Percentiles rank a stretch among this genome's conserved stretches.
phyloP scores from a whole-genome alignment of 2,797 vertebrate species.

The Hylomyscus alleni region DNA sequence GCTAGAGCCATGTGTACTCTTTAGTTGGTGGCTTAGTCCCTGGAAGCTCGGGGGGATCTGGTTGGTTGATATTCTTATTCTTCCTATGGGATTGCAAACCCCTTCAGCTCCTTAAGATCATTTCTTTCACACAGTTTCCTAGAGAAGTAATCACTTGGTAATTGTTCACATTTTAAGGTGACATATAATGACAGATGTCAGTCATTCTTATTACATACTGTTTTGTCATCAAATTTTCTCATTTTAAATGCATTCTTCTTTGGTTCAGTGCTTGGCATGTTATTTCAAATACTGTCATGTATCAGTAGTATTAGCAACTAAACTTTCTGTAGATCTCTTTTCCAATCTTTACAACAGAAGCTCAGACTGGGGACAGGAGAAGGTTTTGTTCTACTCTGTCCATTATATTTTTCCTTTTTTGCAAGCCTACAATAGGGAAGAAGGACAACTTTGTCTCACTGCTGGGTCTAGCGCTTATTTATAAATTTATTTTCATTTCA shows the following conservation, averaged over 20 bases:
- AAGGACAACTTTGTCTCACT: background rate
- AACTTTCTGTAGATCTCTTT: background rate
- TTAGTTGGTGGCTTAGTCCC: too few species aligned
- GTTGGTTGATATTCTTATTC: too few species aligned
- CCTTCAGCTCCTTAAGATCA: background rate
- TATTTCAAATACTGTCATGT: background rate
- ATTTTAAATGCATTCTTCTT: background rate
- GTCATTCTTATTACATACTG: background rate
- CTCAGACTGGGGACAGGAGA: background rate
- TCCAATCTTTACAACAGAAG: background rate
- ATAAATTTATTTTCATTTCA: background rate
- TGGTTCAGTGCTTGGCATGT: background rate
- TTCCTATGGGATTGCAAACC: too few species aligned
- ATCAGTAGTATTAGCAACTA: background rate
- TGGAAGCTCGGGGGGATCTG: too few species aligned
- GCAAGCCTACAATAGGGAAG: background rate
- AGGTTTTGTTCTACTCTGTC: background rate
- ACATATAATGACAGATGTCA: background rate
- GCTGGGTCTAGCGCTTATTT: background rate
- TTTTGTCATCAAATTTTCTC: background rate
- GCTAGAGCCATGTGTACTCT: too few species aligned
- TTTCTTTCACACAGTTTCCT: background rate
- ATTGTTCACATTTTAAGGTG: background rate
- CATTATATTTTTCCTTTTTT: background rate
- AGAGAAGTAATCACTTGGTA: background rate